Base-by-base conservation (phyloP, 2,113 vertebrate species). In the Arothron firmamentum region DNA sequence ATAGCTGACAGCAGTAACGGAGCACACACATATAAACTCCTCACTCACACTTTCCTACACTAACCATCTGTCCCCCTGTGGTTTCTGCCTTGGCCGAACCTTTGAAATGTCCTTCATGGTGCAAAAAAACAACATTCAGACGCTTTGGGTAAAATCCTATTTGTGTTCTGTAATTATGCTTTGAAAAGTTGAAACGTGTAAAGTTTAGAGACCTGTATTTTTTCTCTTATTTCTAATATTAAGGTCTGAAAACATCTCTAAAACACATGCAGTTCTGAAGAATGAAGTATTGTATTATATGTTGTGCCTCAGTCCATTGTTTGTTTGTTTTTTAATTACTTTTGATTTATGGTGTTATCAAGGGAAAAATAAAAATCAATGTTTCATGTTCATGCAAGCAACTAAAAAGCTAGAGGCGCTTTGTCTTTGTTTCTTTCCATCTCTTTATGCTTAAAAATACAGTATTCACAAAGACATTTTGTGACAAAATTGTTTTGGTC, bases 71-170 rank as follows among this genome's bases (percentile, higher is more conserved):
- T 87, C 79, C 83, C 81, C 85, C 87, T 79, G 87, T 85, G 87
- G 87, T 73, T 88, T 87, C 81, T 71, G 82, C 77, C 74, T 72
- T 59, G 78, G 79, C 78, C 81, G 77, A 86, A 85, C 76, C 86
- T 89, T 89, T 87, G 87, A 90, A 90, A 88, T 87, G 81, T 90
- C 88, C 85, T 87, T 88, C 80, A 85, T 85, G 84, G 84, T 84
- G 50, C 72, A 61, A 81, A 82, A 74, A n/a, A 47, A 79, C 61
- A 86, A 83, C 85, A 87, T 71, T 68, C 65, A 59, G 73, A 83
- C 61, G 80, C 84, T 85, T 86, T 87, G 85, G 85, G 87, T 84
- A 82, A 87, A 88, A 83, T 87, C 77, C 69, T 85, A 82, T 89
- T 89, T 88, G 85, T 89, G 85, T 80, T 80, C 79, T 74, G 52